These are phyloP conservation scores for Hormaphis cornu DNA, from an alignment of 1,140 invertebrate genomes.

Conservation along the genomic window DNA sequence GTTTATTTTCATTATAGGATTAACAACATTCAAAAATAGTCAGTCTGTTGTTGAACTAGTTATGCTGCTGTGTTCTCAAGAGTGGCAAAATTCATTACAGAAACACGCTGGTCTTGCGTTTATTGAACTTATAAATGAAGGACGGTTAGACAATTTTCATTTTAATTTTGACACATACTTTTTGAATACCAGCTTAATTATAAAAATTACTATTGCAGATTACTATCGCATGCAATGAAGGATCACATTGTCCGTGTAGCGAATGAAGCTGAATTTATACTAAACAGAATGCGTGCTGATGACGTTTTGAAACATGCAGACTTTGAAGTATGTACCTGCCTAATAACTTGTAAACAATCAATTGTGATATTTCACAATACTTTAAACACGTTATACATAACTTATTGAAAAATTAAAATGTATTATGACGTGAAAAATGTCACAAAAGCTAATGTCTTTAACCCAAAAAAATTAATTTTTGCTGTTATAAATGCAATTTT, in stretches of 20 bases:
- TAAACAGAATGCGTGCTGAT: slow-evolving; percentile 96
- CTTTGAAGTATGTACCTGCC: slow-evolving; percentile 75
- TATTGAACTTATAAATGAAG: slow-evolving; percentile 98
- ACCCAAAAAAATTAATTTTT: too few species aligned
- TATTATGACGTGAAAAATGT: too few species aligned
- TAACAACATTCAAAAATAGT: slow-evolving; percentile 93
- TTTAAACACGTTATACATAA: too few species aligned
- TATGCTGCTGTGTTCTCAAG: slow-evolving; percentile 97
- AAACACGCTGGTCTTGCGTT: slow-evolving; percentile 98
- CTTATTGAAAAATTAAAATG: too few species aligned
- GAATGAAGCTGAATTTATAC: slow-evolving; percentile 99
- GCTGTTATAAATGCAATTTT: too few species aligned
- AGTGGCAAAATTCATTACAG: slow-evolving; percentile 99
- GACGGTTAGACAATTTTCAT: slow-evolving; percentile 50
- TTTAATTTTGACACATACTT: background rate
- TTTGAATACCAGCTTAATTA: background rate
- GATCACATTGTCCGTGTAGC: slow-evolving; percentile 98
- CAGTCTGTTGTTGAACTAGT: slow-evolving; percentile 95
- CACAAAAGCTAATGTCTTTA: too few species aligned
- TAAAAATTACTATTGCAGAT: slow-evolving; percentile 46
- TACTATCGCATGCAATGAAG: slow-evolving; percentile 96
- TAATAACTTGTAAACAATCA: too few species aligned
- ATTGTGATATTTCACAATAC: too few species aligned
- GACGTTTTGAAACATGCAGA: slow-evolving; percentile 98
- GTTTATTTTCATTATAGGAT: slow-evolving; percentile 49